Evolutionary conservation across 2,797 vertebrate genomes (phyloP).

Genomic region (Channallabes apus): DNA sequence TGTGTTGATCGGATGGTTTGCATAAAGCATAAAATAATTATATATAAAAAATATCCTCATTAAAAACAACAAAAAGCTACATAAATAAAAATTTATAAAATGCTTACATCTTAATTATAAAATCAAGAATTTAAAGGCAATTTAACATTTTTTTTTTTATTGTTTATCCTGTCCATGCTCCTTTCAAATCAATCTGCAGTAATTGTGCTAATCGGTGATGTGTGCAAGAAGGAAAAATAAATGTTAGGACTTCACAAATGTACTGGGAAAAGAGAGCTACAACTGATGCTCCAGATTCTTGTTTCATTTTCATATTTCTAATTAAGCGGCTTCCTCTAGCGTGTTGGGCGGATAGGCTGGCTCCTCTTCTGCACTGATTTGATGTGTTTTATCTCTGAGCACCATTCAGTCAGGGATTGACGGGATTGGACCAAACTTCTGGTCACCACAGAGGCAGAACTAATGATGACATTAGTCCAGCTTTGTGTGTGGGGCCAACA

Average conservation of each 20-base stretch:
- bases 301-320: conserved; percentile 81
- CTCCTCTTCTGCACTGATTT: conserved; percentile 66
- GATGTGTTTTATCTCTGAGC: conserved; percentile 76
- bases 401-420: conserved; percentile 73
- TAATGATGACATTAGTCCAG: conserved; percentile 79
- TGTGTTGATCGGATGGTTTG: too few relatives aligned
- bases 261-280: conserved; percentile 45
- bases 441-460: conserved; percentile 79
- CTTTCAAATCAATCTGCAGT: conserved; percentile 29
- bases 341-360: conserved; percentile 70
- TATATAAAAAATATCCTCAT: background rate
- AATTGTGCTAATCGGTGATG: conserved; percentile 29
- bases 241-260: conserved; percentile 52
- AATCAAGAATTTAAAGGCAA: background rate
- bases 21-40: background rate
- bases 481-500: conserved; percentile 73
- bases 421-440: conserved; percentile 65
- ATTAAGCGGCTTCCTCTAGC: conserved; percentile 68
- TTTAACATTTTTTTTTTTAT: conserved; percentile 1
- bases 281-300: conserved; percentile 69
- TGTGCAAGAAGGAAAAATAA: conserved; percentile 52
- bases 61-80: background rate
- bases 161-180: background rate
- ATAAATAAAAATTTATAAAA: background rate
- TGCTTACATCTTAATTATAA: background rate